phyloP scores from a whole-genome alignment of 2,888 invertebrate species.

The Caenorhabditis sp. region DNA sequence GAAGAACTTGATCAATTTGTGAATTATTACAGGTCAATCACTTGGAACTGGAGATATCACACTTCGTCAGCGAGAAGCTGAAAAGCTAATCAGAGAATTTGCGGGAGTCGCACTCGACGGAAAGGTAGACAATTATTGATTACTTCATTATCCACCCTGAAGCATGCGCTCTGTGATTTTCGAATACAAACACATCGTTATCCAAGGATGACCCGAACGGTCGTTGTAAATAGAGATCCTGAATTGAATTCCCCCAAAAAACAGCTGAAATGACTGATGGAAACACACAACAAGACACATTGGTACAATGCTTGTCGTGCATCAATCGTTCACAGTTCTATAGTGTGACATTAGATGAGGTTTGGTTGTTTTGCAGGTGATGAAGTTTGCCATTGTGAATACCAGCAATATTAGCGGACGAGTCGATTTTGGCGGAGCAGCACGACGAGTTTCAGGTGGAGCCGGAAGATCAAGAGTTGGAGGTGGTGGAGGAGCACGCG shows the following conservation, averaged over 20 bases:
- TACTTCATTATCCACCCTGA: background rate
- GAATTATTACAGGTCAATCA: conserved; percentile 40
- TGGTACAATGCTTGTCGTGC: background rate
- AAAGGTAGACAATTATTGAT: conserved; percentile 18
- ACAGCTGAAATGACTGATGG: background rate
- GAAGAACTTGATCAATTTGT: background rate
- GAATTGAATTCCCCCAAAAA: background rate
- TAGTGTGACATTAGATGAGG: background rate
- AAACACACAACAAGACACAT: background rate
- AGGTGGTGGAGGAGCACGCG: background rate
- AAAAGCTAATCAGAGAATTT: conserved; percentile 39
- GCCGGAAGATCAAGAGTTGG: conserved; percentile 16
- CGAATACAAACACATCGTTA: background rate
- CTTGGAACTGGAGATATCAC: conserved; percentile 55
- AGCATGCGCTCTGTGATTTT: background rate
- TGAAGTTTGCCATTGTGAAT: conserved; percentile 39
- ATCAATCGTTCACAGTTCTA: background rate
- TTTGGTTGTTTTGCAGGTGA: conserved; percentile 22
- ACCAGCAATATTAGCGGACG: conserved; percentile 22
- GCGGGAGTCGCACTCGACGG: conserved; percentile 47
- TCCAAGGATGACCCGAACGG: background rate
- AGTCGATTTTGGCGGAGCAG: conserved; percentile 23
- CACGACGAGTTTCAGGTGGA: conserved; percentile 28
- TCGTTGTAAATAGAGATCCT: background rate
- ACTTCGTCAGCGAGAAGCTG: conserved; percentile 46